Evolutionary conservation across 2,888 invertebrate genomes (phyloP).

Genomic region (Acronicta alni): DNA sequence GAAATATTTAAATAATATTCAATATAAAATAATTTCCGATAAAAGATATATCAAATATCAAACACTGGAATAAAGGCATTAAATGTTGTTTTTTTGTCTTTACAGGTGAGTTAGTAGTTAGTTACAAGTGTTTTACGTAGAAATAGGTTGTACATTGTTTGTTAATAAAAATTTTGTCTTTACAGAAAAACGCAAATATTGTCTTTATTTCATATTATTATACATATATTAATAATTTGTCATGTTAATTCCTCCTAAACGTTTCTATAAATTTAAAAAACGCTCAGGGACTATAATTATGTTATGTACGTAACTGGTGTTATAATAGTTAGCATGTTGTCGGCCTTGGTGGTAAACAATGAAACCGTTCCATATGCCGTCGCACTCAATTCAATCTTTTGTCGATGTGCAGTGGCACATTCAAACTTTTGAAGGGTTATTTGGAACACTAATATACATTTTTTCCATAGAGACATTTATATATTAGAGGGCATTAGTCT

Average conservation of each 20-base stretch:
- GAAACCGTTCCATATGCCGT: slow-evolving; percentile 30
- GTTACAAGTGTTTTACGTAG: too few relatives aligned
- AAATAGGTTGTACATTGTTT: too few relatives aligned
- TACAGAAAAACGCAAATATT: too few relatives aligned
- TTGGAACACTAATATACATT: background rate
- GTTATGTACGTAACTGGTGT: slow-evolving; percentile 23
- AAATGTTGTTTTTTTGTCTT: too few relatives aligned
- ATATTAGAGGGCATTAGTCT: background rate
- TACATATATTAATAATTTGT: too few relatives aligned
- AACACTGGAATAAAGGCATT: too few relatives aligned
- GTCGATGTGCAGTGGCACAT: slow-evolving; percentile 3
- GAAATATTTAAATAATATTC: too few relatives aligned
- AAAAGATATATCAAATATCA: too few relatives aligned
- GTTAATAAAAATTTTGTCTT: too few relatives aligned
- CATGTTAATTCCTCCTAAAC: slow-evolving; percentile 13
- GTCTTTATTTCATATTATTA: background rate
- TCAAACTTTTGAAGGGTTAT: slow-evolving; percentile 5
- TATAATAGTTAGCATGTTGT: slow-evolving; percentile 36
- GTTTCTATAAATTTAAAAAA: slow-evolving; percentile 10
- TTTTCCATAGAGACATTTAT: background rate
- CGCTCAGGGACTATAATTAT: slow-evolving; percentile 14
- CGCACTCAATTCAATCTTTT: slow-evolving; percentile 24
- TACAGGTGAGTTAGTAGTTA: too few relatives aligned
- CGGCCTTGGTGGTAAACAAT: slow-evolving; percentile 52
- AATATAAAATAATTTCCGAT: too few relatives aligned